Evolutionary conservation across 53 echinoderm and acorn worm species (phyloP).

Genomic region (Pentamera pediparva): DNA sequence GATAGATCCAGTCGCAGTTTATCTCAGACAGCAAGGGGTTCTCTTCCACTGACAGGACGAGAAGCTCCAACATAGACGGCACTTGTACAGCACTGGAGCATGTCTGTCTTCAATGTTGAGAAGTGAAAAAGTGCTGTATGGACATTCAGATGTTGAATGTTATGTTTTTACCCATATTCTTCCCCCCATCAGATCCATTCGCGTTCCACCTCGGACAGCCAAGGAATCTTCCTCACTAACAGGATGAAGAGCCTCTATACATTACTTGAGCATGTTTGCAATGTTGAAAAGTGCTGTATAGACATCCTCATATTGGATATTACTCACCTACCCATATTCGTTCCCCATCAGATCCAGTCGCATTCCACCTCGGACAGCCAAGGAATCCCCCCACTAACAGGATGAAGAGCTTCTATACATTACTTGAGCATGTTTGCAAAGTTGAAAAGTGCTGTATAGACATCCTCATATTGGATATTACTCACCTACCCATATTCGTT

Average conservation of each 20-base stretch:
- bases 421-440: too few relatives aligned
- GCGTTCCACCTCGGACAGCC: constrained; percentile 49
- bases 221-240: constrained; percentile 65
- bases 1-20: constrained; percentile 60
- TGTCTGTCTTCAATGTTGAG: too few relatives aligned
- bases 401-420: constrained; percentile 33
- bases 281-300: too few relatives aligned
- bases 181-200: constrained; percentile 51
- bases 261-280: too few relatives aligned
- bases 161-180: neutral
- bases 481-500: neutral
- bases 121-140: too few relatives aligned
- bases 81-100: constrained; percentile 49
- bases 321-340: neutral
- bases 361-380: constrained; percentile 53
- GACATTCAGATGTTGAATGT: too few relatives aligned
- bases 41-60: constrained; percentile 48
- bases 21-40: constrained; percentile 57
- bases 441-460: too few relatives aligned
- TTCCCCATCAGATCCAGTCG: constrained; percentile 50
- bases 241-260: constrained; percentile 37
- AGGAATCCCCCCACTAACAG: constrained; percentile 62
- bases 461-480: too few relatives aligned
- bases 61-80: neutral
- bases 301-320: too few relatives aligned